Base-by-base conservation (phyloP, 2,797 vertebrate genomes). In the Pseudocheirus occidentalis region DNA sequence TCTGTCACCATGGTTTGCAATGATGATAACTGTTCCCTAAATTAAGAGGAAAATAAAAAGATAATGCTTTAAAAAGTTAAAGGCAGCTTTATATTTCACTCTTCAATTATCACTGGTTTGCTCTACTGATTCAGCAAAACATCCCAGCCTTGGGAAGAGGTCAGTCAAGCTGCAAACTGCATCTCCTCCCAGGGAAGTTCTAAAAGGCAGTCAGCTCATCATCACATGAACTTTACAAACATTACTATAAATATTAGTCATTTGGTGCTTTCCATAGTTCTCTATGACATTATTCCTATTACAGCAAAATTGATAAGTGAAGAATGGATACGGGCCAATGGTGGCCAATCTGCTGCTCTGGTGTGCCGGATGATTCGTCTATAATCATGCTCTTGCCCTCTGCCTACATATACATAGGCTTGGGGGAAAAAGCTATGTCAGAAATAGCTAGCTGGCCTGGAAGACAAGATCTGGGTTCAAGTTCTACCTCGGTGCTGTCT, bases 1-100 rank as follows among this genome's bases (percentile, higher is more conserved):
- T 96, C 99, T 98, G 98, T 99, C 99, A 0, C 99, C 99, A 0
- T 99, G 99, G 97, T 99, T 99, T 96, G 99, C 99, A 54, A 99
- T 99, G 98, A 99, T 99, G 98, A 99, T 99, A 97, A 99, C 99
- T 0, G 99, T 99, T 98, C 99, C 99, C 99, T 99, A 95, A 16
- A 81, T 34, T 92, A 53, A 54, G 91, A 93, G 46, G 55, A 98
- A 7, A 87, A 94, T 73, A 94, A 93, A 96, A 40, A 53, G 81
- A 7, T 21, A 34, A 6, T 34, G n/a, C 7, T 62, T 6, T 58
- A 11, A 11, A 55, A 73, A 0, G 0, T 3, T 98, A 29, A 1
- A 53, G 56, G 34, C 0, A 31, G n/a, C n/a, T 81, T 81, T 40
- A 10, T 21, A 81, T 81, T 46, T 81, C 21, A 46, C n/a, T 21